Conservation (phyloP, 2,888 invertebrate species). For the Cepaea hortensis region DNA sequence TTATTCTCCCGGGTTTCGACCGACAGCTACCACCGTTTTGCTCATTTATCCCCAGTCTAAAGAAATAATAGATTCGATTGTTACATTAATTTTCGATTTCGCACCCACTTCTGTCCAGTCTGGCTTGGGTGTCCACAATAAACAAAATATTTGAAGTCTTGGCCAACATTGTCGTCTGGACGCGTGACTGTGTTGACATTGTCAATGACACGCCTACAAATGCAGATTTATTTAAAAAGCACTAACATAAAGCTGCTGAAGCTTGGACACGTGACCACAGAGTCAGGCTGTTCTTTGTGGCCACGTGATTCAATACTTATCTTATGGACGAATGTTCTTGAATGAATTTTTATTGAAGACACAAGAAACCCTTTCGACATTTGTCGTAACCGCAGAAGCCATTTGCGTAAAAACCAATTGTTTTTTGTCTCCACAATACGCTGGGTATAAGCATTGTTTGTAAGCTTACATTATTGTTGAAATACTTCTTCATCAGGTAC, state of each 20-base stretch:
- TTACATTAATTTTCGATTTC: slow-evolving; percentile 15
- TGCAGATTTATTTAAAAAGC: background rate
- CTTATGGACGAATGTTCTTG: background rate
- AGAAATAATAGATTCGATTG: slow-evolving; percentile 4
- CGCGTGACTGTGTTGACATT: slow-evolving; percentile 7
- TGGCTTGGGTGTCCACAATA: slow-evolving; percentile 13
- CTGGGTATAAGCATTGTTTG: too few species aligned
- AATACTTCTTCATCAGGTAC: too few species aligned
- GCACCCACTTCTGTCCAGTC: slow-evolving; percentile 17
- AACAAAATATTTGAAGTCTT: background rate
- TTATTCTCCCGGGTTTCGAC: background rate
- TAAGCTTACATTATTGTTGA: too few species aligned
- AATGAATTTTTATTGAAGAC: background rate
- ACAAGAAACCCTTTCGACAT: background rate
- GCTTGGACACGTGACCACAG: background rate
- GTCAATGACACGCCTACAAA: background rate
- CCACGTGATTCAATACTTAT: background rate
- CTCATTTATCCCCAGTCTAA: background rate
- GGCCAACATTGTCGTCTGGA: slow-evolving; percentile 1
- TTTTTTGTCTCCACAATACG: too few species aligned
- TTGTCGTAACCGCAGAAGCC: background rate
- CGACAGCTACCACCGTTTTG: slow-evolving; percentile 11
- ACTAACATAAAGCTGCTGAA: background rate
- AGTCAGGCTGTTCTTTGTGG: too few species aligned
- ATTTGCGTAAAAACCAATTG: background rate